These are phyloP conservation scores for Andrena praecox DNA, from an alignment of 2,888 invertebrate genomes.

Conservation along the genomic window DNA sequence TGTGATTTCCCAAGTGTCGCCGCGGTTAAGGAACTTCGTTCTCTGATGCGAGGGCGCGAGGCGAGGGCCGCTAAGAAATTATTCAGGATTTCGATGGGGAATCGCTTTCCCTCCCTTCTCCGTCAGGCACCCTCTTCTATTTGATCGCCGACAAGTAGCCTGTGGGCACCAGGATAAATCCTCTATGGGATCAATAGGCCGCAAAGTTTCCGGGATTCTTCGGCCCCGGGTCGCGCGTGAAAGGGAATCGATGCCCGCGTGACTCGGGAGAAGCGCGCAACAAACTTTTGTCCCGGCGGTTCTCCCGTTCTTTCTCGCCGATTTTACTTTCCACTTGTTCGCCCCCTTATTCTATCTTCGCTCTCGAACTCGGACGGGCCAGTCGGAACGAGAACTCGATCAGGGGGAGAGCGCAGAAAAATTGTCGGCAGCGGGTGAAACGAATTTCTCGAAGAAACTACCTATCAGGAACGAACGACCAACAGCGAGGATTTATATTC, in stretches of 20 bases:
- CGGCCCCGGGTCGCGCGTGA: background rate
- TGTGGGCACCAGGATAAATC: conserved; percentile 10
- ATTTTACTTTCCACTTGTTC: background rate
- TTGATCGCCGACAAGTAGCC: background rate
- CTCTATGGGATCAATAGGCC: background rate
- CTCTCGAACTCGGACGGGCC: background rate
- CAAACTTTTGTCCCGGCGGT: conserved; percentile 6
- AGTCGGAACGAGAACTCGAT: conserved; percentile 22
- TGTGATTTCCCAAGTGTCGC: conserved; percentile 14
- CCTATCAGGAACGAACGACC: conserved; percentile 20
- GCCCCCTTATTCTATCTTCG: background rate
- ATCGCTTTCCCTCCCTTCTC: background rate
- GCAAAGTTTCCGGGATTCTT: background rate
- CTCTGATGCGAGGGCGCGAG: background rate
- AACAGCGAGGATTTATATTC: conserved; percentile 24
- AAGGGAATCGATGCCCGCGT: background rate
- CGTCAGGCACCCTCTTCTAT: background rate
- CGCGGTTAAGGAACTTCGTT: conserved; percentile 15
- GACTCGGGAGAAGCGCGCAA: background rate
- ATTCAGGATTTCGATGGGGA: conserved; percentile 6
- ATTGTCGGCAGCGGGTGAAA: conserved; percentile 3
- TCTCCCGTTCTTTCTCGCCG: background rate
- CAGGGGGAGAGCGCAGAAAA: background rate
- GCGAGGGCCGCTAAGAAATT: conserved; percentile 9
- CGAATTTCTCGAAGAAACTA: conserved; percentile 36